These are phyloP conservation scores for Lacerta viridis DNA, from an alignment of 2,797 vertebrate species.

Conservation along the genomic window DNA sequence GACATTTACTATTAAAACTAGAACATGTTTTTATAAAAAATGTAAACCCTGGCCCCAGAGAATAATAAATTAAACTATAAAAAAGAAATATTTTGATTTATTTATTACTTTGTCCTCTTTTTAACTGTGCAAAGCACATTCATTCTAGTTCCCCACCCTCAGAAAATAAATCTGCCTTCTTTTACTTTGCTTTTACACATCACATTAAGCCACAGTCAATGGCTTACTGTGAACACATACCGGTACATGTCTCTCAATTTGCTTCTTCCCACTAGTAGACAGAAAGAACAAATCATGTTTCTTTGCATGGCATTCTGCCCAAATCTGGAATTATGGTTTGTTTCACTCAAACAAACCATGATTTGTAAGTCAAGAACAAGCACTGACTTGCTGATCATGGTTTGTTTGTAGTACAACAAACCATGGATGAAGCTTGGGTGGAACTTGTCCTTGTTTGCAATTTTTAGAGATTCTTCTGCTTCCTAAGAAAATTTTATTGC, in stretches of 20 bases:
- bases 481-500: too few species aligned
- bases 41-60: slow-evolving; percentile 25
- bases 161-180: background rate
- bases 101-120: slow-evolving; percentile 16
- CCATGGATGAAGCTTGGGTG: too few species aligned
- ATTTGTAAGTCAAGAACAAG: background rate
- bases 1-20: slow-evolving; percentile 35
- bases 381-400: too few species aligned
- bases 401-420: too few species aligned
- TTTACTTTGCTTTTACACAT: background rate
- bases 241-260: too few species aligned
- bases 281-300: background rate
- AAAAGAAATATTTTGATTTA: slow-evolving; percentile 16
- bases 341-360: background rate
- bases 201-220: background rate
- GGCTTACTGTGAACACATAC: background rate
- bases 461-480: too few species aligned
- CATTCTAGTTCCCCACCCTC: too few species aligned
- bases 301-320: background rate
- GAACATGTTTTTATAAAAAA: slow-evolving; percentile 24
- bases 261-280: background rate
- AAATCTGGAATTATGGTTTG: background rate
- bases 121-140: background rate
- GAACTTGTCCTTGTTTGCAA: too few species aligned
- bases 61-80: slow-evolving; percentile 11